Conservation (phyloP, 2,797 vertebrate genomes). For the Danio tinwini region DNA sequence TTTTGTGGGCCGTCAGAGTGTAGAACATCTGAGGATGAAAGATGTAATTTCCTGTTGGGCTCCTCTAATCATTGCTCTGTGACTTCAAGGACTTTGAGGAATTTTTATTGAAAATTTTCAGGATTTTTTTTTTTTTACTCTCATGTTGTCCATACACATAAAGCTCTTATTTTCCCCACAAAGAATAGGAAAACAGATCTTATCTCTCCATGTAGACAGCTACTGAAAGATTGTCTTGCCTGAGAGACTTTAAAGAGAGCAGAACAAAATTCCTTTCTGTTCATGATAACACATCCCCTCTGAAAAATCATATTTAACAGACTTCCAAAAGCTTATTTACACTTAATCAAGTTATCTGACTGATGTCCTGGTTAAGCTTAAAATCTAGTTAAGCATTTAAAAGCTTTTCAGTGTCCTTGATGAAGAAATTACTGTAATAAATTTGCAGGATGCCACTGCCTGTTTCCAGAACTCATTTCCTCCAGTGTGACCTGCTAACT, state of each 20-base stretch:
- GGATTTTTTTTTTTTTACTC: conserved; percentile 8
- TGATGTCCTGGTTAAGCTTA: conserved; percentile 21
- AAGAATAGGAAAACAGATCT: conserved; percentile 33
- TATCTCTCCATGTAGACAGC: conserved; percentile 34
- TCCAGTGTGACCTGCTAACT: conserved; percentile 14
- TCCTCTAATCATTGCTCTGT: conserved; percentile 38
- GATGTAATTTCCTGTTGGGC: conserved; percentile 45
- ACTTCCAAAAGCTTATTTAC: conserved; percentile 16
- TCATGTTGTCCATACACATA: conserved; percentile 1
- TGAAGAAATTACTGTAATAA: conserved; percentile 29
- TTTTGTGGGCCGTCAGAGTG: conserved; percentile 13
- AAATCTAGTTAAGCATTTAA: conserved; percentile 35
- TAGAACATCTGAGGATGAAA: conserved; percentile 21
- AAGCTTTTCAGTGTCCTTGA: conserved; percentile 2
- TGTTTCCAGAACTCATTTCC: conserved; percentile 48
- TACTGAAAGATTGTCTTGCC: conserved; percentile 33
- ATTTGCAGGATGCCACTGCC: conserved; percentile 40
- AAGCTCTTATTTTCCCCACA: background rate
- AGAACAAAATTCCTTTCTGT: conserved; percentile 42
- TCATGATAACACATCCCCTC: background rate
- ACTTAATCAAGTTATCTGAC: conserved; percentile 23
- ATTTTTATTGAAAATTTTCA: conserved; percentile 30
- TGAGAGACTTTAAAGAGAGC: conserved; percentile 47
- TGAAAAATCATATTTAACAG: conserved; percentile 28
- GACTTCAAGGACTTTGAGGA: conserved; percentile 35